Evolutionary conservation across 2,797 vertebrate species (phyloP), one percentile per base, ranked within the genome.

Genomic region (Rhynchotus rufescens): DNA sequence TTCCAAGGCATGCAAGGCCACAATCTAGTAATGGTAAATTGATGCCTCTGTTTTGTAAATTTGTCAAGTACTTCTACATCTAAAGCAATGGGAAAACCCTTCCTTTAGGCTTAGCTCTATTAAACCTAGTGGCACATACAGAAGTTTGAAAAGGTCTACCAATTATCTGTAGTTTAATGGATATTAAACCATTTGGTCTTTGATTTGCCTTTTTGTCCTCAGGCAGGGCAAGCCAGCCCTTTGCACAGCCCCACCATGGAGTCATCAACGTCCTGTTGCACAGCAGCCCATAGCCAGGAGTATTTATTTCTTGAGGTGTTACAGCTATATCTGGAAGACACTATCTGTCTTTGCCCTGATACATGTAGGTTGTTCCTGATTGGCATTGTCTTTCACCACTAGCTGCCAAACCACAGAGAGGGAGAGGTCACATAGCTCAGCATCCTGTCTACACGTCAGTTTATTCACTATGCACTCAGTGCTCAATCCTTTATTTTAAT

Each of bases 401-500:
- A 64, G 56, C 82, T 90, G 94, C 93, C 94, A 96, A 87, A 83
- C 60, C 82, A 69, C 76, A 64, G 66, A 90, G 45, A 78, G 74
- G 88, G 88, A 90, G 90, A 67, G 47, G 88, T 56, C 88, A 75
- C 82, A 90, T 91, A 71, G 76, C 94, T 94, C 78, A 84, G 92
- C 86, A 60, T 77, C 60, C 79, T 92, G 77, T 80, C 90, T 93
- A 75, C 80, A 94, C 88, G 92, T 93, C 61, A 76, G 86, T 90
- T 94, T 90, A 90, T 93, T 94, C 76, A 90, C 73, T 86, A 65
- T 92, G 94, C 47, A 67, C 76, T 76, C 80, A 88, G 71, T 71
- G 71, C 76, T 76, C 80, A 90, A 67, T 67, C 40, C 2, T 90
- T 92, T 89, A 94, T 93, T 93, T 88, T 93, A 91, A 92, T 92